phyloP scores from a whole-genome alignment of 2,113 vertebrate genomes.

The Proteles cristata region DNA sequence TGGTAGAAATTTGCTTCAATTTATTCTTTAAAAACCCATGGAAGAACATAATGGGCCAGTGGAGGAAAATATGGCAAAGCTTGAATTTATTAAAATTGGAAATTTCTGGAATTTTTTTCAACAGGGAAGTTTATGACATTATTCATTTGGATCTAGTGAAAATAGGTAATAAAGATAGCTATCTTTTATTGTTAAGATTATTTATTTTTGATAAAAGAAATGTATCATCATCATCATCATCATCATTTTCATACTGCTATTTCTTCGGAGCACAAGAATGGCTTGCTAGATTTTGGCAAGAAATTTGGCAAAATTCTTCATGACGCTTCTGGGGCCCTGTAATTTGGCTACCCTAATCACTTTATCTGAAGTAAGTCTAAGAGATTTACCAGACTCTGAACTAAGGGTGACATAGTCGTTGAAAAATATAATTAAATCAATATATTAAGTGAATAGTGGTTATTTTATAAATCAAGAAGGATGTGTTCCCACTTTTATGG shows the following conservation, averaged over 20 bases:
- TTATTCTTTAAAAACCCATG: background rate
- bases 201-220: background rate
- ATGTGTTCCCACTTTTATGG: background rate
- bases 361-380: background rate
- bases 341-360: background rate
- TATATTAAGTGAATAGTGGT: background rate
- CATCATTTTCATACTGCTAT: background rate
- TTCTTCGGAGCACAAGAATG: background rate
- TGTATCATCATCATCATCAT: background rate
- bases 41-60: background rate
- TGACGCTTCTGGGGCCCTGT: background rate
- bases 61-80: background rate
- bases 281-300: background rate
- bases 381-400: background rate
- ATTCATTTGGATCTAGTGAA: background rate
- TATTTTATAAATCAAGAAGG: background rate
- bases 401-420: background rate
- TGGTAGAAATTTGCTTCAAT: background rate
- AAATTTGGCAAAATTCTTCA: background rate
- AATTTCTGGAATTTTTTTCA: background rate
- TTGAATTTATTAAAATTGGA: constrained; percentile 5
- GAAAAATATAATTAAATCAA: background rate
- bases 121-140: background rate
- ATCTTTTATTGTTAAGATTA: background rate
- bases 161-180: background rate